Evolutionary conservation across 2,797 vertebrate species (phyloP), one percentile per base, ranked within the genome.

Genomic region (Lemur catta): DNA sequence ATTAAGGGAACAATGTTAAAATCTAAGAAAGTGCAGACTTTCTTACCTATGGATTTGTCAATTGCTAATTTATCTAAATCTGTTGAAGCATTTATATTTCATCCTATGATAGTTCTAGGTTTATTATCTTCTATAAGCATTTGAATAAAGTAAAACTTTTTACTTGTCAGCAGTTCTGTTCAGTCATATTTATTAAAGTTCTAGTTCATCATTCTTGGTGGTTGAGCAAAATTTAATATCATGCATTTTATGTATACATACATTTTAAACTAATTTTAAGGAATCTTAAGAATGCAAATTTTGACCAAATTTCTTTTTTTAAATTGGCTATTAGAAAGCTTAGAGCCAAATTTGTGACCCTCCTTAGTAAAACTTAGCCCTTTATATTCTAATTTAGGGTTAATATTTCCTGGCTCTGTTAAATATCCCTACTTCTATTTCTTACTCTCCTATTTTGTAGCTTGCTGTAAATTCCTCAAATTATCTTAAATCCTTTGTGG

Each of bases 381-480:
- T 79, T 94, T 48, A 74, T 71, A 43, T 93, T 90, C 52, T 76
- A n/a, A 71, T 61, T 55, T 71, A 82, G 4, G 69, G 52, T 91
- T 59, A 65, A 80, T 30, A 35, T 69, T 75, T 85, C n/a, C 57
- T 91, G 28, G 28, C 46, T 86, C n/a, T 12, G 13, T 74, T 79
- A 89, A 75, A 57, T 61, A 72, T n/a, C 38, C 20, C 52, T 85
- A 1, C 28, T 78, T 90, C 30, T 74, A 1, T 89, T 94, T 91
- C 48, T 94, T 76, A 74, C 33, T 92, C 57, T 89, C 33, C 38
- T 79, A 69, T 24, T 89, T 76, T 91, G n/a, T 93, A 69, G 46
- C 35, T 74, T 91, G 26, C 8, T 89, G 14, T 65, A 93, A 65
- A 46, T 89, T 89, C 14, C 69, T 96, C 89, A 72, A 93, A 74